phyloP scores from a whole-genome alignment of 2,113 vertebrate species.

The Hylia prasina region DNA sequence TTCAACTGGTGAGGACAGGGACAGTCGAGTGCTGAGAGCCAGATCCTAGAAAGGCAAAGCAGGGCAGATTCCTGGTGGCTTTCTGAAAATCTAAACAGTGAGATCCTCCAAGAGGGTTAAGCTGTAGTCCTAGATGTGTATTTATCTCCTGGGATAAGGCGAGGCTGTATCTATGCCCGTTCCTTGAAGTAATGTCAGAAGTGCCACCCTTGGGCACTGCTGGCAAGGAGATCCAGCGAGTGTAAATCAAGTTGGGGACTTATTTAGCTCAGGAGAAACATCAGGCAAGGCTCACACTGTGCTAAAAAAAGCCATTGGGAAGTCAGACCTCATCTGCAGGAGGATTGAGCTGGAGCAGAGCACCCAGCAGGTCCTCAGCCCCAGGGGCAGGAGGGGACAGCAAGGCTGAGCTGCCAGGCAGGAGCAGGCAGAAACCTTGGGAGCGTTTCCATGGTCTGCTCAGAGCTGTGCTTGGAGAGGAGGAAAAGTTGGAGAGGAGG shows the following conservation, averaged over 20 bases:
- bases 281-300: neutral
- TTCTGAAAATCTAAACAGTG: neutral
- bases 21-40: rapidly evolving
- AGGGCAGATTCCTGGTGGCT: neutral
- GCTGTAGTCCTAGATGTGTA: rapidly evolving
- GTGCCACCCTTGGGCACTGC: neutral
- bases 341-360: neutral
- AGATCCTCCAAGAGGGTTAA: neutral
- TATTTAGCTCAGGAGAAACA: neutral
- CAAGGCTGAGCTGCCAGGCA: neutral
- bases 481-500: neutral
- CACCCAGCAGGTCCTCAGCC: neutral
- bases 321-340: neutral
- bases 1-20: neutral
- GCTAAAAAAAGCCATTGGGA: conserved; percentile 27
- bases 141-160: neutral
- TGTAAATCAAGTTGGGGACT: neutral
- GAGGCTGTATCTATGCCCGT: neutral
- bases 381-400: neutral
- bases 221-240: neutral
- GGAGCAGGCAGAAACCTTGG: neutral
- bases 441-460: neutral
- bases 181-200: neutral
- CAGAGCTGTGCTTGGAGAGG: neutral
- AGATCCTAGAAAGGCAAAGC: neutral